phyloP scores from a whole-genome alignment of 1,140 invertebrate species.

The Pomacea maculata region DNA sequence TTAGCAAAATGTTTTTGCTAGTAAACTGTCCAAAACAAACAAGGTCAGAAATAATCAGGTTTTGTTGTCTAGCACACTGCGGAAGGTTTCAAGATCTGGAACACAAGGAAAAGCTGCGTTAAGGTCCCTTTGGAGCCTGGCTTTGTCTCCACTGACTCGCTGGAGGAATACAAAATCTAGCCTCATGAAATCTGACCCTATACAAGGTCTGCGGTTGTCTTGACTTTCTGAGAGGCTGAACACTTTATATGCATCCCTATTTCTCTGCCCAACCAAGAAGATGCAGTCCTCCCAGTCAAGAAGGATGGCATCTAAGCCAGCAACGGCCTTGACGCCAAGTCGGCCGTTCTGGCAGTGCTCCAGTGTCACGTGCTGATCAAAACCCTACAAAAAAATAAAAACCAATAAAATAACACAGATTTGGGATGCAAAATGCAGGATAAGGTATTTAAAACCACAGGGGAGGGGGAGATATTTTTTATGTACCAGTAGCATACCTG shows the following conservation, averaged over 20 bases:
- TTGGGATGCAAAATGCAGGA: too few species aligned
- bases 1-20: too few species aligned
- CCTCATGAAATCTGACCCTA: background rate
- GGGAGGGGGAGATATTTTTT: too few species aligned
- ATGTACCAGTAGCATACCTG: too few species aligned
- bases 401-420: background rate
- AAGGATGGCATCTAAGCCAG: background rate
- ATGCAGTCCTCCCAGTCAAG: background rate
- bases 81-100: constrained; percentile 20
- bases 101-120: constrained; percentile 18
- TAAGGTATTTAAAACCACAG: too few species aligned
- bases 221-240: background rate
- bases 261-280: too few species aligned
- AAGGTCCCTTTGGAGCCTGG: constrained; percentile 3
- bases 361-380: constrained; percentile 19
- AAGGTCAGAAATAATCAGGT: background rate
- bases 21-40: too few species aligned
- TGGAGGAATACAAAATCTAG: background rate
- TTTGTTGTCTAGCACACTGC: constrained; percentile 24
- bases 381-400: background rate
- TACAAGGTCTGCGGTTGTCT: background rate
- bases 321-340: background rate
- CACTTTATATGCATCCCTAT: background rate
- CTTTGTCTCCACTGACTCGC: background rate
- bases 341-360: background rate